A percentile compares a stretch with the other conserved stretches of the same genome.
phyloP scores from a whole-genome alignment of 2,113 vertebrate species.

The Corythoichthys haematopterus region DNA sequence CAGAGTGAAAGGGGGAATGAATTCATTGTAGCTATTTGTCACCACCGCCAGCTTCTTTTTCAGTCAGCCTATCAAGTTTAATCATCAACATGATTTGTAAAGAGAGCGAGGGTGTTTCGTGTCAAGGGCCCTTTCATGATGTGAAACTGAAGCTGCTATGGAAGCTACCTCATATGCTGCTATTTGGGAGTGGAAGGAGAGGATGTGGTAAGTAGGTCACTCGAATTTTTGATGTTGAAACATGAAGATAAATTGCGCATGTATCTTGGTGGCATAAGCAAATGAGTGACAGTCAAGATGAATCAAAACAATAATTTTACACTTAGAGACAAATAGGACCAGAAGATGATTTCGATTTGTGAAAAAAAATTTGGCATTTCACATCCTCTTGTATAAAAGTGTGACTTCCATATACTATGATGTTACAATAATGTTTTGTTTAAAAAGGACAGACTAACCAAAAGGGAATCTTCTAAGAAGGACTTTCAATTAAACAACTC shows the following conservation, averaged over 20 bases:
- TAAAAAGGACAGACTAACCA: background rate
- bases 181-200: constrained; percentile 25
- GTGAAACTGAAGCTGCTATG: constrained; percentile 33
- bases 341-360: constrained; percentile 1
- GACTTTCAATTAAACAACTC: background rate
- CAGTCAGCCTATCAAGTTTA: constrained; percentile 56
- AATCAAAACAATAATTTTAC: constrained; percentile 13
- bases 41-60: constrained; percentile 35
- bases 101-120: constrained; percentile 34
- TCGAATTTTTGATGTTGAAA: constrained; percentile 13
- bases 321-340: constrained; percentile 4
- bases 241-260: constrained; percentile 21
- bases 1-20: constrained; percentile 36
- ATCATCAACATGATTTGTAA: constrained; percentile 54
- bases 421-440: constrained; percentile 4
- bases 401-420: background rate
- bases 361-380: background rate
- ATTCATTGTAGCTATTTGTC: constrained; percentile 58
- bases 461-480: background rate
- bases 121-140: constrained; percentile 42
- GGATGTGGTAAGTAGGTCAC: constrained; percentile 39
- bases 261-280: background rate
- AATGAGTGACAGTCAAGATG: constrained; percentile 16
- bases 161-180: constrained; percentile 37
- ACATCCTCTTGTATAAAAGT: background rate